Percentiles rank a stretch among this genome's conserved stretches.
These are phyloP conservation scores for Zalophus californianus DNA, from an alignment of 2,797 vertebrate genomes.

Conservation along the genomic window DNA sequence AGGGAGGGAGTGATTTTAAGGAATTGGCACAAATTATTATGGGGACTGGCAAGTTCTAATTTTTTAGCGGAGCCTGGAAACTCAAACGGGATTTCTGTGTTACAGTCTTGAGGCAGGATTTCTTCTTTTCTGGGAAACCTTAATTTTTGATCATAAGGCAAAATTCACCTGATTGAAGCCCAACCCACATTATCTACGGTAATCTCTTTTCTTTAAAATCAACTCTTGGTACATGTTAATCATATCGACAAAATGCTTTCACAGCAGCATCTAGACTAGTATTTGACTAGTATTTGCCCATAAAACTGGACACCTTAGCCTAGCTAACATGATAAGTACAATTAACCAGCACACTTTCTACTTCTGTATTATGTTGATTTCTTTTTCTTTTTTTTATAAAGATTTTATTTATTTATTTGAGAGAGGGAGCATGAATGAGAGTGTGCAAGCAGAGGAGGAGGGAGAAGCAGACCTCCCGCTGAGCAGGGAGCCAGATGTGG, in stretches of 20 bases:
- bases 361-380: background rate
- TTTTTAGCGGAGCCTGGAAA: constrained; percentile 1
- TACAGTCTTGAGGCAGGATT: background rate
- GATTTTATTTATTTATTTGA: background rate
- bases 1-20: background rate
- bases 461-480: background rate
- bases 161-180: background rate
- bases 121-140: background rate
- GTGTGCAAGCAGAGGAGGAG: background rate
- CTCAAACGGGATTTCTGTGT: background rate
- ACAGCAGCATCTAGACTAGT: background rate
- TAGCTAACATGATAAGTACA: background rate
- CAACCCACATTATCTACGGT: background rate
- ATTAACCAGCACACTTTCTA: background rate
- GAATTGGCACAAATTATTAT: background rate
- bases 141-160: constrained; percentile 11
- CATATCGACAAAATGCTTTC: background rate
- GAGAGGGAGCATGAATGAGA: background rate
- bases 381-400: background rate
- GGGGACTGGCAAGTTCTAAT: background rate
- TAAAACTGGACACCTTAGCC: background rate
- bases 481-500: background rate
- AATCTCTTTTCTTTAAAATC: background rate
- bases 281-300: background rate
- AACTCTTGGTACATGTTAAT: background rate